Base-by-base conservation (phyloP, 2,888 invertebrate species). In the Tillus elongatus region DNA sequence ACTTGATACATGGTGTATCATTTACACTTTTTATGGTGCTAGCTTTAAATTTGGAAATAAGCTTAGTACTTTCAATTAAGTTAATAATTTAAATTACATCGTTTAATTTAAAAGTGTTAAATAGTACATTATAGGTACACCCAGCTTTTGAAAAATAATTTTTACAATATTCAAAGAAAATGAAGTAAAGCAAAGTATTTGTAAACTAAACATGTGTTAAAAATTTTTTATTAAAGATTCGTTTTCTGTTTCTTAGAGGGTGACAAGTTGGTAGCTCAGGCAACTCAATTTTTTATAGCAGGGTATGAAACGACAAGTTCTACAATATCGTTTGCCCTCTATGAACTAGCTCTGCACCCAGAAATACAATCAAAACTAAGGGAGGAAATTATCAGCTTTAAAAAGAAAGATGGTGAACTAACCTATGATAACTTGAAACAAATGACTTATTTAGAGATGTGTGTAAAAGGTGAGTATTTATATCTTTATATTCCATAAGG, bases 261-360 rank as follows among this genome's bases (percentile, higher is more conserved):
- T 2, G 47, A 58, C 0, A 43, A 44, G 40, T 44, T 69, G 26
- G 43, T 57, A 0, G 58, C 69, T 0, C 67, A 70, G 36, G 57
- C 64, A 1, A 46, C 67, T 2, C 60, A 69, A 2, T 69, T 72
- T 46, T 70, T 69, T 43, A 37, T 65, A 1, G 72, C 70, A 12
- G 71, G 70, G 1, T 68, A 62, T 42, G 71, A 71, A 44, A 70
- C 71, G 1, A 67, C 69, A 0, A 66, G 68, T 8, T 56, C 64
- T 0, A 60, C 64, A 0, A 52, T 71, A 15, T 53, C 59, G 3
- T 68, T 63, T 31, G 44, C 63, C 1, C 47, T 62, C 1, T 68
- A 66, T 42, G 60, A 66, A 34, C 43, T 73, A 9, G 67, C 71
- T 0, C 30, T 45, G 2, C 49, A 70, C 43, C 56, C 51, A 1